A percentile compares a stretch with the other conserved stretches of the same genome.
Evolutionary conservation across 1,140 invertebrate genomes (phyloP).

Genomic region (Bombus fervidus): DNA sequence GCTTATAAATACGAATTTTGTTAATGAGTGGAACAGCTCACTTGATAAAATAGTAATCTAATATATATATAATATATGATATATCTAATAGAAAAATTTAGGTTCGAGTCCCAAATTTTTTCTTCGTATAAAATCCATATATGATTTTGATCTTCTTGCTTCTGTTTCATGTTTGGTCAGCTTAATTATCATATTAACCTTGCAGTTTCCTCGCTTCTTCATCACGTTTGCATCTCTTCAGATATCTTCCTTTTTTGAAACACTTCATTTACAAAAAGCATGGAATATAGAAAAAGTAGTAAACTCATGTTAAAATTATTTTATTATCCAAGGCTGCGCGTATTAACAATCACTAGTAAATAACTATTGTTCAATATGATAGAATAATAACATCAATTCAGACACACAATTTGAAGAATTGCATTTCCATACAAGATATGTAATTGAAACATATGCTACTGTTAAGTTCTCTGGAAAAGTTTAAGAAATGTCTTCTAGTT

Average conservation of each 20-base stretch:
- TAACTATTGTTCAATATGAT: background rate
- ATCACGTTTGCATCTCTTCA: background rate
- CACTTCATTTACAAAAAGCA: background rate
- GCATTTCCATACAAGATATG: background rate
- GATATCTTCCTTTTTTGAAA: background rate
- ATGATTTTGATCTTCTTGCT: background rate
- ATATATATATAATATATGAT: too few relatives aligned
- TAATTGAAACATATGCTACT: background rate
- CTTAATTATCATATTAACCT: slow-evolving; percentile 12
- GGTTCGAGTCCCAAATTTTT: too few relatives aligned
- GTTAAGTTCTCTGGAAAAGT: background rate
- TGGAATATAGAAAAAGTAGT: background rate
- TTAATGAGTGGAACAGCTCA: background rate
- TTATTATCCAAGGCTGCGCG: slow-evolving; percentile 5
- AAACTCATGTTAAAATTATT: background rate
- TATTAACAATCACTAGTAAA: slow-evolving; percentile 13
- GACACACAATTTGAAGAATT: background rate
- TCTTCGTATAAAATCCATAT: background rate
- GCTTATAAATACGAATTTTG: background rate
- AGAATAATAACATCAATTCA: background rate
- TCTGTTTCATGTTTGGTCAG: too few relatives aligned
- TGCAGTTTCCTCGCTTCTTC: background rate
- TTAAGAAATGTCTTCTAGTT: background rate
- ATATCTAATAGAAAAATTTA: background rate
- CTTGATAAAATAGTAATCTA: background rate